phyloP scores from a whole-genome alignment of 2,888 invertebrate species.

The Nudaria mundana region DNA sequence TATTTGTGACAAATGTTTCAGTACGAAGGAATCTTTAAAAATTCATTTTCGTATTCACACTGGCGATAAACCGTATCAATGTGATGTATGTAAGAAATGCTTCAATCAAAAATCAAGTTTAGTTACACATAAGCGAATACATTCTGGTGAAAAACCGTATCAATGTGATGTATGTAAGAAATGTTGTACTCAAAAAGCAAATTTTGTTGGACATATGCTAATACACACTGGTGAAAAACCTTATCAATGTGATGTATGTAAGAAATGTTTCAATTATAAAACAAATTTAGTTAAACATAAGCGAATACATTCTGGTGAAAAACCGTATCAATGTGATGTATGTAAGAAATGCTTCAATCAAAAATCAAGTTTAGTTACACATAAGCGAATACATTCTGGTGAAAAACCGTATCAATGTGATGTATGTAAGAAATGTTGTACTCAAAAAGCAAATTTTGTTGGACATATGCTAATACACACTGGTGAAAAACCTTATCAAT shows the following conservation, averaged over 20 bases:
- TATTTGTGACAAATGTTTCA: too few species aligned
- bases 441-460: too few species aligned
- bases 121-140: background rate
- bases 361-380: background rate
- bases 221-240: too few species aligned
- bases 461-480: too few species aligned
- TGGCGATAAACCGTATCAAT: conserved; percentile 2
- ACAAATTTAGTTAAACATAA: background rate
- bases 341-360: background rate
- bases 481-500: too few species aligned
- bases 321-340: conserved; percentile 13
- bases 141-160: background rate
- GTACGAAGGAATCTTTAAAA: conserved; percentile 1
- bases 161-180: too few species aligned
- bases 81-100: conserved; percentile 5
- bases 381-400: background rate
- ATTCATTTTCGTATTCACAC: too few species aligned
- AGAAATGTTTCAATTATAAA: background rate
- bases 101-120: background rate
- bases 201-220: background rate
- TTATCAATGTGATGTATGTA: too few species aligned
- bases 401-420: background rate
- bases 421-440: too few species aligned
- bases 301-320: background rate
- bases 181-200: too few species aligned